Evolutionary conservation across 2,113 vertebrate genomes (phyloP), one percentile per base, ranked within the genome.

Genomic region (Melanotaenia duboulayi): DNA sequence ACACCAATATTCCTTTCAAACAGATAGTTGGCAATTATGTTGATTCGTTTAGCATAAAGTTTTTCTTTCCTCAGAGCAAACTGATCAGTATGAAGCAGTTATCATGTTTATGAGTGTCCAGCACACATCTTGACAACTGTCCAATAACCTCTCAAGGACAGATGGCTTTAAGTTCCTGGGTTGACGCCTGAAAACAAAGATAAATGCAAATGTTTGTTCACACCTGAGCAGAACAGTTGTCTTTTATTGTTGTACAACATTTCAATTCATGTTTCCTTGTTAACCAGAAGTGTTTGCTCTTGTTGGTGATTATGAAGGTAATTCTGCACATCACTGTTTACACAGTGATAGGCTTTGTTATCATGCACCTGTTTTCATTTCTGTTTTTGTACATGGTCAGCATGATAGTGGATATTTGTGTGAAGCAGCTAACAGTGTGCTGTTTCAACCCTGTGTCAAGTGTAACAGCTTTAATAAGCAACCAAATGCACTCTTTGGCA

Each of bases 241-340:
- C 65, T 55, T 23, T 25, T 55, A 4, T 32, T 17, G 25, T 39
- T 56, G 46, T 4, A 44, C 39, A 1, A 25, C 49, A 50, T 66
- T 63, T 51, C 37, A 76, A 60, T 25, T 74, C 13, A 40, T 13
- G 23, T 37, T 49, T 19, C 44, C 39, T 59, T 61, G 20, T 74
- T 48, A 71, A 23, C 23, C 76, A 52, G 22, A 20, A 35, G 2
- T 70, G 65, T 84, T 86, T 86, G 16, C 66, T 35, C 28, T 50
- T 49, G 25, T 54, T 22, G 17, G 0, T 8, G 62, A 14, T 52
- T 35, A 61, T 83, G 64, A 70, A 35, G 37, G 46, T 51, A 70
- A 65, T 5, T 76, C 46, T 58, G 61, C 65, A 74, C 50, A 66
- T 65, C 37, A 8, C 23, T 78, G 75, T 57, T 56, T 57, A 87